Evolutionary conservation across 2,113 vertebrate genomes (phyloP).

Genomic region (Corydoras maculifer): DNA sequence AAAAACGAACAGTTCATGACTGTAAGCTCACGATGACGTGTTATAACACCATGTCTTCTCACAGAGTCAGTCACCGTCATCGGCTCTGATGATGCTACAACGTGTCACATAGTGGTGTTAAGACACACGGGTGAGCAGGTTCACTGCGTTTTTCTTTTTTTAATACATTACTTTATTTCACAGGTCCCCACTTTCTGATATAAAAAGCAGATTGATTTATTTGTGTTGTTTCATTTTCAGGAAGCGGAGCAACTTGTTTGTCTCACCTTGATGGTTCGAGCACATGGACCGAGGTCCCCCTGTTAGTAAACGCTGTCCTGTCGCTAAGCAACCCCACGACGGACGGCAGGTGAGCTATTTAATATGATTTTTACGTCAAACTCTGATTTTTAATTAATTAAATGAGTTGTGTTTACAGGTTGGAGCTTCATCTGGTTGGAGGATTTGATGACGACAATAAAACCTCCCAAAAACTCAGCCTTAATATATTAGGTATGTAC

Average conservation of each 20-base stretch:
- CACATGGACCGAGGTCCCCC: slow-evolving; percentile 76
- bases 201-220: not conserved
- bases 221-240: slow-evolving; percentile 51
- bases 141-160: no score
- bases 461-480: slow-evolving; percentile 84
- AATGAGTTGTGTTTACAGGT: slow-evolving; percentile 55
- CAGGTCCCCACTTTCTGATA: no score
- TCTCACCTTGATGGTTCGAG: slow-evolving; percentile 86
- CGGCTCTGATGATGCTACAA: slow-evolving; percentile 93
- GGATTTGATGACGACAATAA: slow-evolving; percentile 88
- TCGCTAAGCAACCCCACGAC: slow-evolving; percentile 61
- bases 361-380: no score
- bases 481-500: slow-evolving; percentile 79
- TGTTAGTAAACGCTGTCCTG: slow-evolving; percentile 73
- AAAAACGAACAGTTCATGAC: no score
- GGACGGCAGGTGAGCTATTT: slow-evolving; percentile 74
- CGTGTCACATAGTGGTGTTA: slow-evolving; percentile 90
- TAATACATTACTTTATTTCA: no score
- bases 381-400: no score
- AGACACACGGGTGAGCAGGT: slow-evolving; percentile 80
- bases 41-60: slow-evolving; percentile 1
- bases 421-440: slow-evolving; percentile 90
- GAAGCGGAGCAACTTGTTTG: slow-evolving; percentile 84
- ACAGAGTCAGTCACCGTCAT: slow-evolving; percentile 83
- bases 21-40: not conserved